Base-by-base conservation (phyloP, 2,888 invertebrate genomes). In the Cryptus armator region DNA sequence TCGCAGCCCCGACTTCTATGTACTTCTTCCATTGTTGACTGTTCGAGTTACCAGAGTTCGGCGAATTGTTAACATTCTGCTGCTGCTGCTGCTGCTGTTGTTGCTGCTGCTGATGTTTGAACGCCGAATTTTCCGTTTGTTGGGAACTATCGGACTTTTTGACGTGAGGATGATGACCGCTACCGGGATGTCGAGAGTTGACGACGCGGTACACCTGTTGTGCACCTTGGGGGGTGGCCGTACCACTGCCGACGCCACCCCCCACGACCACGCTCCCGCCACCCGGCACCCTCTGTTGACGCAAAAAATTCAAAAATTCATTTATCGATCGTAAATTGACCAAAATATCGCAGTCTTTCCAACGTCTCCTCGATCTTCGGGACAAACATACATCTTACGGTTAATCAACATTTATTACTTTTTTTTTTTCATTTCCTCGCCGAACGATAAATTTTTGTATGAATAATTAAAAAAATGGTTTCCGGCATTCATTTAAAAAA, bases 81-180 rank as follows among this genome's bases (percentile, higher is more conserved):
- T 89, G 89, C 2, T 89, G 89, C 9, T 90, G 89, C 4, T 90
- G 89, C 2, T 89, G 89, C 9, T 90, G 89, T 4, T 90, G 91
- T 70, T 91, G 89, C 6, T 89, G 89, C 19, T 87, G 88, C 32
- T 90, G 91, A 46, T 91, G 91, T 90, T 94, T 94, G 90, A 94
- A 95, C 71, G 94, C 94, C 88, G 94, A 94, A 87, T 92, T 94
- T 75, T 95, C 95, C 1, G 95, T 95, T 89, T 95, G 95, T 88
- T 95, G 95, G 14, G 94, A 94, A 86, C 94, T 95, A 90, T 95
- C 95, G 10, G 95, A 94, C 88, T 95, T 95, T 89, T 93, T 93
- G 32, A 92, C 92, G 81, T 93, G 92, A 6, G 90, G 88, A 87
- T 92, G 92, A 83, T 92, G 92, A 56, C 91, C 89, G 46, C 90